Evolutionary conservation across 2,888 invertebrate genomes (phyloP).

Genomic region (Hecatera dysodea): DNA sequence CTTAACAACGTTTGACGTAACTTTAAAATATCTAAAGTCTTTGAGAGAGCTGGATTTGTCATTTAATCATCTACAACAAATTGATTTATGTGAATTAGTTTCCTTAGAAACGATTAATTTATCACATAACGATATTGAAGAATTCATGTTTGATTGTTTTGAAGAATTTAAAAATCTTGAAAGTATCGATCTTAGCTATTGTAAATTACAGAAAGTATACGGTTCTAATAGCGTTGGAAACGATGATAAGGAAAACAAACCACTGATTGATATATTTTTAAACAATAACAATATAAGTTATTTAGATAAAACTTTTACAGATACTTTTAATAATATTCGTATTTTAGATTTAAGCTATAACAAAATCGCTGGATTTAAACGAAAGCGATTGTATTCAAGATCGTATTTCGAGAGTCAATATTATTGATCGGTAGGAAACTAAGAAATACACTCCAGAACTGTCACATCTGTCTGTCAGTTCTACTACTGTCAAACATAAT

Average conservation of each 20-base stretch:
- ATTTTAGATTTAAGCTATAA: conserved; percentile 39
- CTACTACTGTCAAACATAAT: background rate
- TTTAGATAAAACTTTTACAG: conserved; percentile 15
- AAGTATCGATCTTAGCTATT: conserved; percentile 41
- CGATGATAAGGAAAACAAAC: background rate
- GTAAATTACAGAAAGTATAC: conserved; percentile 36
- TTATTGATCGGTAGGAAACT: background rate
- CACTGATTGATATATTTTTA: conserved; percentile 8
- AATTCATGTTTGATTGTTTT: conserved; percentile 21
- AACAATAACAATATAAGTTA: conserved; percentile 36
- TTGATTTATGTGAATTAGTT: conserved; percentile 8
- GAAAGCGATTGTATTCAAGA: background rate
- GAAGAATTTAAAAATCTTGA: background rate
- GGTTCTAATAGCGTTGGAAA: background rate
- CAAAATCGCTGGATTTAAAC: conserved; percentile 9
- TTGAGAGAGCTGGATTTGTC: conserved; percentile 55
- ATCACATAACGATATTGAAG: conserved; percentile 47
- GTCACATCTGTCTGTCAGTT: background rate
- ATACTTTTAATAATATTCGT: conserved; percentile 23
- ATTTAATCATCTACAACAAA: conserved; percentile 29
- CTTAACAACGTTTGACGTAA: conserved; percentile 24
- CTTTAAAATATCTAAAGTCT: conserved; percentile 25
- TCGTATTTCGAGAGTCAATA: background rate
- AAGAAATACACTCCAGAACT: background rate
- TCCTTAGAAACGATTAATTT: conserved; percentile 39